Percentiles rank a stretch among this genome's conserved stretches.
phyloP scores from a whole-genome alignment of 2,888 invertebrate genomes.

The Lumbricus terrestris region DNA sequence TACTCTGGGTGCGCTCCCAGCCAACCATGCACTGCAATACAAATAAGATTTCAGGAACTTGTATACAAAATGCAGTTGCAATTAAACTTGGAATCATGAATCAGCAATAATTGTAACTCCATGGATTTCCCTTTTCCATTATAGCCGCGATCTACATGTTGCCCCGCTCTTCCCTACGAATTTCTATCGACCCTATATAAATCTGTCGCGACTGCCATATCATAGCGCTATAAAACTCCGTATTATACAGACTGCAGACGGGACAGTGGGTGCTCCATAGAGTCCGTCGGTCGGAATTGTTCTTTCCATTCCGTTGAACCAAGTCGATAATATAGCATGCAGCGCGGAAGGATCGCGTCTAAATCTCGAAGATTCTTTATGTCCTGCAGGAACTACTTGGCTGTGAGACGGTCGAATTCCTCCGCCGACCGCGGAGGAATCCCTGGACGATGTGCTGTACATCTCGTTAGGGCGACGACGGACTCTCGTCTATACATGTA shows the following conservation, averaged over 20 bases:
- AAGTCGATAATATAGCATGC: background rate
- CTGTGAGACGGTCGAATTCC: background rate
- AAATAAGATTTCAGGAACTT: too few species aligned
- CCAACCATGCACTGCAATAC: too few species aligned
- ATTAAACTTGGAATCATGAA: background rate
- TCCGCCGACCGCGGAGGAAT: background rate
- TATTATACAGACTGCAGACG: too few species aligned
- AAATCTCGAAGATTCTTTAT: background rate
- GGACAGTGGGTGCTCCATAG: background rate
- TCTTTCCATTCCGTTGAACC: background rate
- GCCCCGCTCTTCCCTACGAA: background rate
- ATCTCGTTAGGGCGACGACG: background rate
- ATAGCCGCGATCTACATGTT: background rate
- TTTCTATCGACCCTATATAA: background rate
- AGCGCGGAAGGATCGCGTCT: background rate
- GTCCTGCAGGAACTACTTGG: background rate
- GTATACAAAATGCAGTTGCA: too few species aligned
- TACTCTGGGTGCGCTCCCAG: too few species aligned
- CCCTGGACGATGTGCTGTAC: background rate
- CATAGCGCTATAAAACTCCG: background rate
- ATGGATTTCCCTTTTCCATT: background rate
- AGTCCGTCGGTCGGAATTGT: background rate
- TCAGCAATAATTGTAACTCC: background rate
- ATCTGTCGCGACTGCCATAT: background rate
- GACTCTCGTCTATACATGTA: background rate